phyloP scores from a whole-genome alignment of 1,140 invertebrate genomes.

The Himalopsyche phryganea region DNA sequence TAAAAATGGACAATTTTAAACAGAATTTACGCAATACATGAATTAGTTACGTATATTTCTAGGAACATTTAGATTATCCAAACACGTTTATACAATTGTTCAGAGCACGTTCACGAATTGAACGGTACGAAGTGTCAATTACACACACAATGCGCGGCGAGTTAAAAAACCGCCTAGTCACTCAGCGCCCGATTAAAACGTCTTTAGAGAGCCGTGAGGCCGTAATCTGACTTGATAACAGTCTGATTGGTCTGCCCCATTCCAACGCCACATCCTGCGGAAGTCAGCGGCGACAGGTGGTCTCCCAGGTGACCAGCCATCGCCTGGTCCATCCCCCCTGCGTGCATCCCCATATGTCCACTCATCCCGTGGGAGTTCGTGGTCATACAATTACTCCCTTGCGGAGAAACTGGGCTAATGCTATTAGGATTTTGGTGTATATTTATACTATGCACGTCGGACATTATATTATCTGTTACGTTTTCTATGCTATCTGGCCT shows the following conservation, averaged over 20 bases:
- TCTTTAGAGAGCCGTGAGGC: slow-evolving; percentile 52
- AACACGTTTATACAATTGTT: no score
- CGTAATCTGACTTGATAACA: slow-evolving; percentile 53
- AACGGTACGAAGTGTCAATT: no score
- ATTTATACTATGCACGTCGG: slow-evolving; percentile 47
- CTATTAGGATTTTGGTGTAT: slow-evolving; percentile 37
- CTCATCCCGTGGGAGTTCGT: slow-evolving; percentile 47
- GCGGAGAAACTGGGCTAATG: slow-evolving; percentile 40
- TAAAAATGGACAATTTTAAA: no score
- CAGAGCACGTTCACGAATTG: no score
- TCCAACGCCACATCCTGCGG: slow-evolving; percentile 43
- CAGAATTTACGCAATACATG: no score
- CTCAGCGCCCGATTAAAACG: background rate
- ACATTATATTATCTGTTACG: slow-evolving; percentile 54
- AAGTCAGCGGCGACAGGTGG: slow-evolving; percentile 45
- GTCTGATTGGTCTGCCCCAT: slow-evolving; percentile 42
- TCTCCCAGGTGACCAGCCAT: slow-evolving; percentile 37
- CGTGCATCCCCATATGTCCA: slow-evolving; percentile 42
- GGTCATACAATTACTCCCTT: slow-evolving; percentile 47
- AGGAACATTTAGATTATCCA: no score
- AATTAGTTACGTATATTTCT: no score
- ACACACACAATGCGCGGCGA: no score
- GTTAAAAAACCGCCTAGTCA: slow-evolving; percentile 11
- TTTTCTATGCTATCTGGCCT: slow-evolving; percentile 54
- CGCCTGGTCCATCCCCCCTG: slow-evolving; percentile 43